Conservation (phyloP, 2,113 vertebrate species). For the Setophaga coronata region DNA sequence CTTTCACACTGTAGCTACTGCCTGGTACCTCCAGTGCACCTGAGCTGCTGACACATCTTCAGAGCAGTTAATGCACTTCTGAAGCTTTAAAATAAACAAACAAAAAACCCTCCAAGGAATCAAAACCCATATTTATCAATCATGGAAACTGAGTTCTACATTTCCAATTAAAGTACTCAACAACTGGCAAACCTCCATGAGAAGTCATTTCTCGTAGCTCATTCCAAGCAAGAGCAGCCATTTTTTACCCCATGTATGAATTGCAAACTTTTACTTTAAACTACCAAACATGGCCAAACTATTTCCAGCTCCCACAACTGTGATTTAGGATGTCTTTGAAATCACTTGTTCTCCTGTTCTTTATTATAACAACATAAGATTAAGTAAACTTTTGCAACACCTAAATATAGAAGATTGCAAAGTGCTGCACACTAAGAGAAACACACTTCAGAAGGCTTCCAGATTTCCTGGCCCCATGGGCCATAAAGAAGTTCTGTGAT, state of each 20-base stretch:
- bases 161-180: not conserved
- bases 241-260: not conserved
- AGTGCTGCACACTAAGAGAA: not conserved
- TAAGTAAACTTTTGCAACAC: not conserved
- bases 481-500: not conserved
- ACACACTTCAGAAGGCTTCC: not conserved
- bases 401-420: not conserved
- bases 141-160: conserved; percentile 54
- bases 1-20: not conserved
- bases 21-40: not conserved
- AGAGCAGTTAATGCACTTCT: not conserved
- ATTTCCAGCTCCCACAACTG: not conserved
- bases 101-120: not conserved
- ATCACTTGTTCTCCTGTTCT: not conserved
- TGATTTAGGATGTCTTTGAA: not conserved
- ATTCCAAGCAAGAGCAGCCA: not conserved
- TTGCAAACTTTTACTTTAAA: not conserved
- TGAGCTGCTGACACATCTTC: not conserved
- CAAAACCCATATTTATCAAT: conserved; percentile 26
- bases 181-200: not conserved
- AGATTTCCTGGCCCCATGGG: not conserved
- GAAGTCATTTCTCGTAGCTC: not conserved
- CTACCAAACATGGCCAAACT: not conserved
- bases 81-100: conserved; percentile 7
- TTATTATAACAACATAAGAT: not conserved